These are phyloP conservation scores for Chrysodeixis includens DNA, from an alignment of 2,888 invertebrate genomes.

Conservation along the genomic window DNA sequence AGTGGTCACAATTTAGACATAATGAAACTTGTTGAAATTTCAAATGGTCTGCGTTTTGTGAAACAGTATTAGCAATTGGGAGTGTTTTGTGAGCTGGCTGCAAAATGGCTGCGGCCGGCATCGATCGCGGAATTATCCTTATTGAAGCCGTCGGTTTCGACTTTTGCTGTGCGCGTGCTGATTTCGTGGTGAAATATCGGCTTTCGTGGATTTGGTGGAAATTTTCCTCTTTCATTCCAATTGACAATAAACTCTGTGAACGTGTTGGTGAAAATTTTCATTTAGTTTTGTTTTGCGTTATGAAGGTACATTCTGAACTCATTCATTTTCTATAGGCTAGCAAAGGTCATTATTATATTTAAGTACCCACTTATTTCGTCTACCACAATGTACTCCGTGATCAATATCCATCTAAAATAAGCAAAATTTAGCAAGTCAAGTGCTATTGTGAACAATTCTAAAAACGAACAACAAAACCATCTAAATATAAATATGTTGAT, in stretches of 20 bases:
- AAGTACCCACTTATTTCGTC: no score
- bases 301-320: no score
- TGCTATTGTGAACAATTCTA: neutral
- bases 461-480: slow-evolving; percentile 6
- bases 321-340: no score
- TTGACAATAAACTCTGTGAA: no score
- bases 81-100: slow-evolving; percentile 38
- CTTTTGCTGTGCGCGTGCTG: neutral
- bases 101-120: slow-evolving; percentile 10
- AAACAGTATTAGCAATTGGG: neutral
- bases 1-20: slow-evolving; percentile 43
- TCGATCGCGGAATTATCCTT: neutral
- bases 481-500: slow-evolving; percentile 2
- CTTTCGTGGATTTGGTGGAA: neutral
- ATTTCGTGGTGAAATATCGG: neutral
- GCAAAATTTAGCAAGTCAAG: neutral
- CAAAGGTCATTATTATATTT: no score
- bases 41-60: slow-evolving; percentile 18
- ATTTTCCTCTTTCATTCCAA: neutral
- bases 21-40: slow-evolving; percentile 34
- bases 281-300: no score
- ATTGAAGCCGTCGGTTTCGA: slow-evolving; percentile 4
- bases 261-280: no score
- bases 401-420: neutral
- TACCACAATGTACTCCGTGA: neutral